Percentiles rank a stretch among this genome's conserved stretches.
Evolutionary conservation across 2,888 invertebrate genomes (phyloP).

Genomic region (Diadromus collaris): DNA sequence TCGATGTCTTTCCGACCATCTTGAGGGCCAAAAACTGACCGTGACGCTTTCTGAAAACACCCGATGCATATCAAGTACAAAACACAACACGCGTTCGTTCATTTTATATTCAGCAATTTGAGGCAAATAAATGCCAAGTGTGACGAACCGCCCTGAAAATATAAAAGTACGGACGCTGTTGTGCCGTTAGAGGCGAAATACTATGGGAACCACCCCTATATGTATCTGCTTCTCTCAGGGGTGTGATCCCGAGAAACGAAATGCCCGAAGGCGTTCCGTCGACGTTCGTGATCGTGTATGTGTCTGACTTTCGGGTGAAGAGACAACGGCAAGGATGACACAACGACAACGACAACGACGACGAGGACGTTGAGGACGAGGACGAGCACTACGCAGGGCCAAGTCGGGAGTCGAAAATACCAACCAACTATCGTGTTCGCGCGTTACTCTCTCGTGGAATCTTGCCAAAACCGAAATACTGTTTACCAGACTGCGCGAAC

Average conservation of each 20-base stretch:
- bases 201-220: slow-evolving; percentile 8
- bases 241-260: slow-evolving; percentile 24
- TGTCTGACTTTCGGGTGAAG: neutral
- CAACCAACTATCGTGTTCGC: neutral
- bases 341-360: slow-evolving; percentile 8
- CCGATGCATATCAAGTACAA: too few species aligned
- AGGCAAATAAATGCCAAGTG: neutral
- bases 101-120: neutral
- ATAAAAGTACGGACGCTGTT: slow-evolving; percentile 3
- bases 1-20: neutral
- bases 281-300: slow-evolving; percentile 3
- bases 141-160: neutral
- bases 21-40: neutral
- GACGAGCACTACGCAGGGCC: neutral
- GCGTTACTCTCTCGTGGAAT: slow-evolving; percentile 23
- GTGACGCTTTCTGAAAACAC: too few species aligned
- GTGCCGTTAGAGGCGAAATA: slow-evolving; percentile 26
- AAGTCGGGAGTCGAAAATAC: neutral
- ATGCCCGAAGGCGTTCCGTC: slow-evolving; percentile 16
- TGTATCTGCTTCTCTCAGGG: slow-evolving; percentile 10
- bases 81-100: too few species aligned
- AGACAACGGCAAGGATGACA: slow-evolving; percentile 18
- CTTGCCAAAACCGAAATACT: slow-evolving; percentile 45
- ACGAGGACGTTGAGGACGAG: slow-evolving; percentile 7
- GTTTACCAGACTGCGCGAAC: slow-evolving; percentile 11